Evolutionary conservation across 2,797 vertebrate species (phyloP).

Genomic region (Acanthornis magna): DNA sequence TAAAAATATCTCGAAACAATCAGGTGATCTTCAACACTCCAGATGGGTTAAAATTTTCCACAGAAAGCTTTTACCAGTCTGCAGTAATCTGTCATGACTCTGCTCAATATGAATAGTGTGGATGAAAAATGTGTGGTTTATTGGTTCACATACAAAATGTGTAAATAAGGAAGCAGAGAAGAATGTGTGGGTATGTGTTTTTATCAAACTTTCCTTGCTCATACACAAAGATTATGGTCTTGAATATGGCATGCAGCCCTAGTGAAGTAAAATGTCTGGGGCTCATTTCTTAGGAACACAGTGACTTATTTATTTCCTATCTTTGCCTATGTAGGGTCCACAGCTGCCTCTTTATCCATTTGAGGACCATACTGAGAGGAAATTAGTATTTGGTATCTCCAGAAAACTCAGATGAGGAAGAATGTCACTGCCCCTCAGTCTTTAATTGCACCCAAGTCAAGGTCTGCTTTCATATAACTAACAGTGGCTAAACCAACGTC

Average conservation of each 20-base stretch:
- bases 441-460: background rate
- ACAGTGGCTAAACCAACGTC: background rate
- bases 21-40: constrained; percentile 14
- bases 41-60: constrained; percentile 2
- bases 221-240: background rate
- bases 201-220: background rate
- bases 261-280: background rate
- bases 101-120: background rate
- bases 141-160: constrained; percentile 15
- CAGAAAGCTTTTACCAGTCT: constrained; percentile 36
- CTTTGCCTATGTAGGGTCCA: background rate
- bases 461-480: background rate
- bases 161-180: constrained; percentile 33
- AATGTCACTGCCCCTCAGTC: background rate
- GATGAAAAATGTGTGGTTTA: constrained; percentile 17
- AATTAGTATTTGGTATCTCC: background rate
- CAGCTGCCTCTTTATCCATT: background rate
- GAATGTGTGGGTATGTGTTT: background rate
- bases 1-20: constrained; percentile 46
- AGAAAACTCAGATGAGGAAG: background rate
- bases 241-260: background rate
- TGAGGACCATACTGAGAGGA: background rate
- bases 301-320: background rate
- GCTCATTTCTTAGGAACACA: background rate
- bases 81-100: constrained; percentile 34